These are phyloP conservation scores for Vannuccia rotundouncinata DNA, from an alignment of 2,888 invertebrate genomes.

Conservation along the genomic window DNA sequence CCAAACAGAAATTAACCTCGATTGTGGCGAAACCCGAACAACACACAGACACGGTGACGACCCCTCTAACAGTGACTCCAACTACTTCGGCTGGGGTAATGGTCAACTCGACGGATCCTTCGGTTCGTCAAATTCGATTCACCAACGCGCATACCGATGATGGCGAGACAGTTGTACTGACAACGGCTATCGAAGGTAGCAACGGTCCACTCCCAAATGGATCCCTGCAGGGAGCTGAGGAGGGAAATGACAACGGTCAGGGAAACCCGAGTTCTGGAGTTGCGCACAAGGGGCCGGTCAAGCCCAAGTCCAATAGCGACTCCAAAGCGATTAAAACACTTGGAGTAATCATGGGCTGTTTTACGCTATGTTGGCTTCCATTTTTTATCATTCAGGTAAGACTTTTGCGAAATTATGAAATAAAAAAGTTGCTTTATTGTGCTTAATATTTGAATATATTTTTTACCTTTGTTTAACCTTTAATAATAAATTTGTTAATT, in stretches of 20 bases:
- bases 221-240: too few species aligned
- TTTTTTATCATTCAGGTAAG: slow-evolving; percentile 38
- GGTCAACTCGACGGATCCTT: not conserved
- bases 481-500: too few species aligned
- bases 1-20: slow-evolving; percentile 25
- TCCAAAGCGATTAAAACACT: slow-evolving; percentile 36
- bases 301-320: slow-evolving; percentile 18
- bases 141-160: not conserved
- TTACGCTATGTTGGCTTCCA: slow-evolving; percentile 36
- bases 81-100: not conserved
- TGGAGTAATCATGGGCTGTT: slow-evolving; percentile 38
- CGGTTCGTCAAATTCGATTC: not conserved
- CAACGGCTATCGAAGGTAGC: not conserved
- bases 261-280: not conserved
- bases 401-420: too few species aligned
- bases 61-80: not conserved
- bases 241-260: not conserved
- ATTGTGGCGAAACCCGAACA: not conserved
- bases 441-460: too few species aligned
- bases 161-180: not conserved
- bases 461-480: too few species aligned
- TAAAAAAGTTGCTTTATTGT: too few species aligned
- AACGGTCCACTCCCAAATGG: not conserved
- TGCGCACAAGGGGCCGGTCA: not conserved
- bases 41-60: not conserved